Conservation (phyloP, 1,140 invertebrate species). For the Zaprionus africanus region DNA sequence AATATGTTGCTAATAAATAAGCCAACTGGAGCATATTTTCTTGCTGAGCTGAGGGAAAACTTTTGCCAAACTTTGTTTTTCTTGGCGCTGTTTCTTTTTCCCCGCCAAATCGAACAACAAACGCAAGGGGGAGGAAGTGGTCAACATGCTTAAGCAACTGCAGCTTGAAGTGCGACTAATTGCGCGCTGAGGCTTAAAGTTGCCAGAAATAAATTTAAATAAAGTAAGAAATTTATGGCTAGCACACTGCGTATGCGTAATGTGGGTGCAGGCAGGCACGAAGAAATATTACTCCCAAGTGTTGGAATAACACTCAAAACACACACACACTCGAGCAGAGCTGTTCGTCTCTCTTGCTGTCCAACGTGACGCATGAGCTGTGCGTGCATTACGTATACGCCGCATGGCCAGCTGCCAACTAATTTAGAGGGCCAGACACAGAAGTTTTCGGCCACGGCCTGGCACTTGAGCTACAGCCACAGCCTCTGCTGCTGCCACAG, state of each 20-base stretch:
- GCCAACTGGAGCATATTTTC: slow-evolving; percentile 43
- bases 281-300: slow-evolving; percentile 7
- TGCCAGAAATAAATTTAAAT: slow-evolving; percentile 3
- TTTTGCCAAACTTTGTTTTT: slow-evolving; percentile 56
- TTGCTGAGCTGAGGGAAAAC: slow-evolving; percentile 42
- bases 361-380: slow-evolving; percentile 37
- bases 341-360: background rate
- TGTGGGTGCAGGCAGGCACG: background rate
- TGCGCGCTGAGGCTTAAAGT: slow-evolving; percentile 8
- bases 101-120: slow-evolving; percentile 58
- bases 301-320: background rate
- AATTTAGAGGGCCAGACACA: slow-evolving; percentile 31
- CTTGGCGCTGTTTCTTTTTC: slow-evolving; percentile 15
- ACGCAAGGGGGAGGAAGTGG: slow-evolving; percentile 30
- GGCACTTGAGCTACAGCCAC: slow-evolving; percentile 15
- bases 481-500: slow-evolving; percentile 8
- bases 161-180: slow-evolving; percentile 32
- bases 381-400: slow-evolving; percentile 34
- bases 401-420: slow-evolving; percentile 33
- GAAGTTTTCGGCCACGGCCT: slow-evolving; percentile 8
- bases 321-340: background rate
- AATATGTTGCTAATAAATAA: slow-evolving; percentile 81
- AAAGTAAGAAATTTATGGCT: background rate
- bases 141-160: slow-evolving; percentile 30
- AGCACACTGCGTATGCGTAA: slow-evolving; percentile 6